Evolutionary conservation across 2,113 vertebrate genomes (phyloP).

Genomic region (Anguilla rostrata): DNA sequence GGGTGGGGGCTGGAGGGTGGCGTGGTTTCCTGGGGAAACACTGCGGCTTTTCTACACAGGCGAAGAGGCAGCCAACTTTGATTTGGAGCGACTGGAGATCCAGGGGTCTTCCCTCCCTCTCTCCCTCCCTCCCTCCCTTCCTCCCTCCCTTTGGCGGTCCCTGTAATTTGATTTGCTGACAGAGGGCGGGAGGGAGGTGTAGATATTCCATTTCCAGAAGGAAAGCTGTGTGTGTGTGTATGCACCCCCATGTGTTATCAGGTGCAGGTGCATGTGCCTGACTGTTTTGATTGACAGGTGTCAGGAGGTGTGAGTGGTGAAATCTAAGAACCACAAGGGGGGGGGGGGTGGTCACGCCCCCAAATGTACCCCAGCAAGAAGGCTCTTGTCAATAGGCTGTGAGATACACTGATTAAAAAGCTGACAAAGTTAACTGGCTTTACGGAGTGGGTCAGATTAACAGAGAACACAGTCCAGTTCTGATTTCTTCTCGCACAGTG

Average conservation of each 20-base stretch:
- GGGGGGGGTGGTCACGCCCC: no score
- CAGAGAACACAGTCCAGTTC: not conserved
- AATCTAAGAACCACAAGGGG: not conserved
- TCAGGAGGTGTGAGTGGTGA: slow-evolving; percentile 8
- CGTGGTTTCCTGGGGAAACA: not conserved
- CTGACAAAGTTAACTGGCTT: not conserved
- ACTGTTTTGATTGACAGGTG: slow-evolving; percentile 16
- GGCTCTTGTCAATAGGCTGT: not conserved
- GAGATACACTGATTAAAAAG: not conserved
- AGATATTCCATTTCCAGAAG: not conserved
- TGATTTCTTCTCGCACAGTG: not conserved
- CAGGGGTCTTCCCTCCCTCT: not conserved
- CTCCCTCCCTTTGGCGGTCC: not conserved
- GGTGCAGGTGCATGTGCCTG: not conserved
- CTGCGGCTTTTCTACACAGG: not conserved
- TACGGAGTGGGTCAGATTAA: not conserved
- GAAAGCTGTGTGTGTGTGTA: slow-evolving; percentile 25
- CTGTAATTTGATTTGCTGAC: not conserved
- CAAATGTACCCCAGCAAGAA: not conserved
- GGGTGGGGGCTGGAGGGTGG: not conserved
- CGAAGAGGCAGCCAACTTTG: not conserved
- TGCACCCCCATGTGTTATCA: not conserved
- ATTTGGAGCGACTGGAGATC: not conserved
- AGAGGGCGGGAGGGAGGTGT: not conserved
- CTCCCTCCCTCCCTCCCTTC: not conserved